These are phyloP conservation scores for Paraescarpia echinospica DNA, from an alignment of 1,140 invertebrate species.

Conservation along the genomic window DNA sequence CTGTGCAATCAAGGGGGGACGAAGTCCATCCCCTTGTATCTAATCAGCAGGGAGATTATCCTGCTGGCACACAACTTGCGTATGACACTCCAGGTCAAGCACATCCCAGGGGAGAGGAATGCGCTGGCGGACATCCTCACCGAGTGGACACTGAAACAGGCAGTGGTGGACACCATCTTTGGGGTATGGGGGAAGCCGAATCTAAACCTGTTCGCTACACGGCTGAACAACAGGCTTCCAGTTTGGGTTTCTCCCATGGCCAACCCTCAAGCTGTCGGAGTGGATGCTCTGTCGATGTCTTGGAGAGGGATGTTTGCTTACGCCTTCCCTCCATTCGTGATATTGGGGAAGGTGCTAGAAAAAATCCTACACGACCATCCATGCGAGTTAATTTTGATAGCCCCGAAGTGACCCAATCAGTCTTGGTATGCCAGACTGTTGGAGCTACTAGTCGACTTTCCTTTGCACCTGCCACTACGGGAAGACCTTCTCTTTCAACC, in stretches of 20 bases:
- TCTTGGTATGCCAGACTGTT: too few relatives aligned
- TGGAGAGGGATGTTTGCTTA: background rate
- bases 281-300: constrained; percentile 29
- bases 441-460: too few relatives aligned
- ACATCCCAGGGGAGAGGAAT: background rate
- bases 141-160: background rate
- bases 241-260: constrained; percentile 27
- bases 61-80: background rate
- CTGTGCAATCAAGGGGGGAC: too few relatives aligned
- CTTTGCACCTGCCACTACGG: too few relatives aligned
- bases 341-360: background rate
- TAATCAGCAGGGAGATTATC: too few relatives aligned
- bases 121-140: background rate
- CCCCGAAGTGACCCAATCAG: too few relatives aligned
- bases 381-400: too few relatives aligned
- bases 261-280: constrained; percentile 18
- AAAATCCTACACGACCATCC: background rate
- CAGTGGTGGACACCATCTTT: background rate
- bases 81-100: background rate
- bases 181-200: constrained; percentile 6
- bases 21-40: too few relatives aligned
- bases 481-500: too few relatives aligned
- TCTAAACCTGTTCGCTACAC: constrained; percentile 32
- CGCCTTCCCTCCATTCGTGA: background rate
- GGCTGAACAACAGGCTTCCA: constrained; percentile 27